A percentile compares a stretch with the other conserved stretches of the same genome.
These are phyloP conservation scores for Vulpes ferrilata DNA, from an alignment of 2,113 vertebrate genomes.

Conservation along the genomic window DNA sequence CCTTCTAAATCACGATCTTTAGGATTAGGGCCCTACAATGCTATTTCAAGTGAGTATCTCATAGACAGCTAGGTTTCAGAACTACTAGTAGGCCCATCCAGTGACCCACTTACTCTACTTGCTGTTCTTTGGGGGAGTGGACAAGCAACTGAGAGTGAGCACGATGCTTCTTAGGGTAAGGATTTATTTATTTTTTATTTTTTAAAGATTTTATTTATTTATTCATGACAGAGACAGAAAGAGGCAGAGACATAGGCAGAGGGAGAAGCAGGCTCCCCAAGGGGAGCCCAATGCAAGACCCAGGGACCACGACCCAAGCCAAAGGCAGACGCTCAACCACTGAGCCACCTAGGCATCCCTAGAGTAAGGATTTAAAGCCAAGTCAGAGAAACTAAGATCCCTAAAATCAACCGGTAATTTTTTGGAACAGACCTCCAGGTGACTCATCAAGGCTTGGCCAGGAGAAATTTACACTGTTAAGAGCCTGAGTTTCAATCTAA, in stretches of 20 bases:
- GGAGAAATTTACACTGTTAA: neutral
- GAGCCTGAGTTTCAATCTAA: neutral
- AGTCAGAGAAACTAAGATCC: neutral
- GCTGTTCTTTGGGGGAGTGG: neutral
- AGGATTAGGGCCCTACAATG: neutral
- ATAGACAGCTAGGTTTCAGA: neutral
- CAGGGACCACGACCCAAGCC: too few species aligned
- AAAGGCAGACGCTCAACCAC: too few species aligned
- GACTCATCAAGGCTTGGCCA: neutral
- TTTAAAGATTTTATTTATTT: too few species aligned
- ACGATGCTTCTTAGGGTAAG: neutral
- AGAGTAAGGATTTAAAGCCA: neutral
- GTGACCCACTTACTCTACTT: neutral
- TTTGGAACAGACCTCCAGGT: neutral
- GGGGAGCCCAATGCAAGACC: too few species aligned
- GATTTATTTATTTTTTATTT: neutral
- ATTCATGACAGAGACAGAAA: too few species aligned
- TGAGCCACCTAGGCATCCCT: too few species aligned
- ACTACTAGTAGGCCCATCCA: neutral
- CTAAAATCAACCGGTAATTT: constrained; percentile 1
- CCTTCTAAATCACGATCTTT: neutral
- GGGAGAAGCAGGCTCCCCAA: too few species aligned
- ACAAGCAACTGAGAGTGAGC: neutral
- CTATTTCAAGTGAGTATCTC: neutral
- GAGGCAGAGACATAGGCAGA: too few species aligned